These are phyloP conservation scores for Platycercus adscitus DNA, from an alignment of 2,113 vertebrate genomes.

Conservation along the genomic window DNA sequence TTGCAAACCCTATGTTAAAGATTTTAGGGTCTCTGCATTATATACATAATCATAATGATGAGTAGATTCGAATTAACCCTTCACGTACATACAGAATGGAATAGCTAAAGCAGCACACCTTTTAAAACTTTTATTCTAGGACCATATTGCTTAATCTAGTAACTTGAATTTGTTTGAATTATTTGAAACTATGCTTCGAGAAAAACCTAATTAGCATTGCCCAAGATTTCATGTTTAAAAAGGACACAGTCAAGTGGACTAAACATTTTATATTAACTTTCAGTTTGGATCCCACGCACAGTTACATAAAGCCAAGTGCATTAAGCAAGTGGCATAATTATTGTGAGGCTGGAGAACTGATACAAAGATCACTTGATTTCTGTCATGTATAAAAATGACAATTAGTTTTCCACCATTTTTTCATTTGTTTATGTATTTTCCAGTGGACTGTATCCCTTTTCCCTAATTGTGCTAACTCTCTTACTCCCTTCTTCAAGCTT, in stretches of 20 bases:
- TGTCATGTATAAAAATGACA: neutral
- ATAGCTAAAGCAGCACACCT: neutral
- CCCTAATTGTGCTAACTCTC: neutral
- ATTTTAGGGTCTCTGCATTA: conserved; percentile 27
- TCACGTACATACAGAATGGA: neutral
- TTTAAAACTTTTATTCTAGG: neutral
- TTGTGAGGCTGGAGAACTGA: neutral
- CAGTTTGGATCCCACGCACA: neutral
- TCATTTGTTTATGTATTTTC: neutral
- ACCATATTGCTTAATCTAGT: neutral
- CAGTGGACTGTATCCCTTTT: neutral
- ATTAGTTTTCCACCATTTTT: neutral
- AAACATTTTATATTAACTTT: neutral
- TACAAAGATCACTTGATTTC: neutral
- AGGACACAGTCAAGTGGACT: neutral
- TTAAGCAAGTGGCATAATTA: neutral
- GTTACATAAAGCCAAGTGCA: neutral
- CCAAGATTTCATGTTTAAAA: neutral
- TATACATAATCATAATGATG: neutral
- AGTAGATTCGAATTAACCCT: neutral
- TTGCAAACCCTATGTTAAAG: conserved; percentile 37
- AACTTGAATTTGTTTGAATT: neutral
- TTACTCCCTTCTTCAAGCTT: neutral
- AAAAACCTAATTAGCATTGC: neutral
- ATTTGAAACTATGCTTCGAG: neutral